Conservation (phyloP, 2,888 invertebrate genomes). For the Leucophenga maculata region DNA sequence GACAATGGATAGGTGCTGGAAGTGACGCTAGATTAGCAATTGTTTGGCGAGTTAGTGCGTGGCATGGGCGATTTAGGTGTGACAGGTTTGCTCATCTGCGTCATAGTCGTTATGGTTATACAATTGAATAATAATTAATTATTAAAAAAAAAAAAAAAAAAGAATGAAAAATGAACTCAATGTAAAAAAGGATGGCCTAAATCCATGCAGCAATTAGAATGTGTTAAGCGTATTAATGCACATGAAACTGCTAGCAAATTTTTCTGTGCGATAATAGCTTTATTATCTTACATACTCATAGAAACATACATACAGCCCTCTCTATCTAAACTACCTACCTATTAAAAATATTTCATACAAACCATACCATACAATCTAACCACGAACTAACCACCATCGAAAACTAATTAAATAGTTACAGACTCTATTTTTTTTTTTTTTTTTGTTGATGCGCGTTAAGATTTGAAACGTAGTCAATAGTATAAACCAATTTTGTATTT, state of each 20-base stretch:
- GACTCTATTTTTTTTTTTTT: too few relatives aligned
- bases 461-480: too few relatives aligned
- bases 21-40: background rate
- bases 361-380: too few relatives aligned
- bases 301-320: too few relatives aligned
- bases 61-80: slow-evolving; percentile 37
- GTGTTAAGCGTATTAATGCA: background rate
- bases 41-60: background rate
- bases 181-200: background rate
- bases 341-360: too few relatives aligned
- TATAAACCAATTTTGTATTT: too few relatives aligned
- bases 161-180: background rate
- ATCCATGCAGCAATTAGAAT: background rate
- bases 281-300: too few relatives aligned
- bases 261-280: too few relatives aligned
- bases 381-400: too few relatives aligned
- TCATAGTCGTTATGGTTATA: slow-evolving; percentile 31
- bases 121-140: slow-evolving; percentile 17
- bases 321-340: too few relatives aligned
- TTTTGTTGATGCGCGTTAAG: too few relatives aligned
- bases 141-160: background rate
- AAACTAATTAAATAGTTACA: too few relatives aligned
- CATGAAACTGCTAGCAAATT: background rate
- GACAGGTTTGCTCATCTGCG: slow-evolving; percentile 43
- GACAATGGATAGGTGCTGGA: slow-evolving; percentile 71